Evolutionary conservation across 2,888 invertebrate species (phyloP).

Genomic region (Synanthedon vespiformis): DNA sequence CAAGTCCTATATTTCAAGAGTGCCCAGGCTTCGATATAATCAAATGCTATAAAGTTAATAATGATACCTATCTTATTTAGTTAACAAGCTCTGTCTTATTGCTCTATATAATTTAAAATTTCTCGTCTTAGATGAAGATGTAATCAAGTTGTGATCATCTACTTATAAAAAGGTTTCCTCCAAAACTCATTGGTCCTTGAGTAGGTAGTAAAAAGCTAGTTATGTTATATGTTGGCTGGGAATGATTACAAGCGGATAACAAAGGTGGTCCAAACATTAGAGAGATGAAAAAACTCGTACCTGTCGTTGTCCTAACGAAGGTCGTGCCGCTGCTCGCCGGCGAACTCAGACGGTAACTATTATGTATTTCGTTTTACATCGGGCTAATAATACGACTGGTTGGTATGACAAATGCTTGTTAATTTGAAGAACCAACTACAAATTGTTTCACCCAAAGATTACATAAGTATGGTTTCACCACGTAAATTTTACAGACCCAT

Average conservation of each 20-base stretch:
- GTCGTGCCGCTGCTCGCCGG: slow-evolving; percentile 16
- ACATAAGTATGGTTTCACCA: too few relatives aligned
- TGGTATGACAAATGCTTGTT: too few relatives aligned
- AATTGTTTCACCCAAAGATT: too few relatives aligned
- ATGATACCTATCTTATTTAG: too few relatives aligned
- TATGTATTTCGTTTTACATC: neutral
- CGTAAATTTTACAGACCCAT: too few relatives aligned
- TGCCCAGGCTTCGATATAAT: too few relatives aligned
- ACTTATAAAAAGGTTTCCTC: too few relatives aligned
- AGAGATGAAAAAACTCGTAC: slow-evolving; percentile 48
- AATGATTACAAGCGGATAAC: slow-evolving; percentile 38
- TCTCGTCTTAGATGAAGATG: neutral
- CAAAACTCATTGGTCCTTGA: slow-evolving; percentile 1
- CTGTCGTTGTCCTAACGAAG: slow-evolving; percentile 51
- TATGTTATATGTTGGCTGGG: slow-evolving; percentile 17
- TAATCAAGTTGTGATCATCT: neutral
- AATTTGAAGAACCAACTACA: too few relatives aligned
- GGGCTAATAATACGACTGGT: neutral
- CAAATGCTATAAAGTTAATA: too few relatives aligned
- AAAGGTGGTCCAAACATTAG: slow-evolving; percentile 29
- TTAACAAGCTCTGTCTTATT: too few relatives aligned
- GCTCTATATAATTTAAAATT: neutral
- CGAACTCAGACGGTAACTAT: neutral
- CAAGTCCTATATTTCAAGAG: too few relatives aligned
- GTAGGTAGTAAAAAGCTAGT: slow-evolving; percentile 34